phyloP scores from a whole-genome alignment of 2,888 invertebrate species.

The Horisme vitalbata region DNA sequence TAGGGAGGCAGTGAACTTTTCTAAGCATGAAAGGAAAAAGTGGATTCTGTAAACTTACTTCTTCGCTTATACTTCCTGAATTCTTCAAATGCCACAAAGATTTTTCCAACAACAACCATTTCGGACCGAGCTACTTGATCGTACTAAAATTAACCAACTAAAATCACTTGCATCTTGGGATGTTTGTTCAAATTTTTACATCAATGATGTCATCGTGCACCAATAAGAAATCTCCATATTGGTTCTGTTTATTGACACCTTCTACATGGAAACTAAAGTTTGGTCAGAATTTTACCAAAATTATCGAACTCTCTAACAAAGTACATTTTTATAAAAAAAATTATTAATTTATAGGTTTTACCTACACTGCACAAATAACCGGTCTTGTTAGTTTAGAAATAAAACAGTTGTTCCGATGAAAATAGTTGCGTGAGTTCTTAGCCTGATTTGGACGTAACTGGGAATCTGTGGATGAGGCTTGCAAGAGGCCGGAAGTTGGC shows the following conservation, averaged over 20 bases:
- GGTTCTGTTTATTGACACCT: conserved; percentile 31
- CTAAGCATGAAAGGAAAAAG: background rate
- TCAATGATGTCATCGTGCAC: conserved; percentile 53
- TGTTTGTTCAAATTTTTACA: conserved; percentile 47
- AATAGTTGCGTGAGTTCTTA: too few relatives aligned
- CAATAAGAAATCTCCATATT: conserved; percentile 37
- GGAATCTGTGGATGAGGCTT: too few relatives aligned
- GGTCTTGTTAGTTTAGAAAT: too few relatives aligned
- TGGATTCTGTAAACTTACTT: conserved; percentile 43
- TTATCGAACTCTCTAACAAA: too few relatives aligned
- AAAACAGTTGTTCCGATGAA: too few relatives aligned
- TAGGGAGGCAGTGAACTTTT: too few relatives aligned
- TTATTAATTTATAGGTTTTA: too few relatives aligned
- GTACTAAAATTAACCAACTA: conserved; percentile 18
- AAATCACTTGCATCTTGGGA: conserved; percentile 29
- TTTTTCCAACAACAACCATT: conserved; percentile 43
- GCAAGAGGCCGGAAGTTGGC: too few relatives aligned
- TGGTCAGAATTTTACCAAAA: background rate
- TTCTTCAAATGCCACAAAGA: conserved; percentile 48
- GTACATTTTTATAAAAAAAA: too few relatives aligned
- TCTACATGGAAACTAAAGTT: conserved; percentile 21
- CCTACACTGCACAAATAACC: too few relatives aligned
- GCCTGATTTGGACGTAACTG: too few relatives aligned
- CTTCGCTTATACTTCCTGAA: conserved; percentile 41
- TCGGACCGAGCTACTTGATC: conserved; percentile 36